A percentile compares a stretch with the other conserved stretches of the same genome.
Conservation (phyloP, 2,888 invertebrate genomes). For the Orgyia antiqua region DNA sequence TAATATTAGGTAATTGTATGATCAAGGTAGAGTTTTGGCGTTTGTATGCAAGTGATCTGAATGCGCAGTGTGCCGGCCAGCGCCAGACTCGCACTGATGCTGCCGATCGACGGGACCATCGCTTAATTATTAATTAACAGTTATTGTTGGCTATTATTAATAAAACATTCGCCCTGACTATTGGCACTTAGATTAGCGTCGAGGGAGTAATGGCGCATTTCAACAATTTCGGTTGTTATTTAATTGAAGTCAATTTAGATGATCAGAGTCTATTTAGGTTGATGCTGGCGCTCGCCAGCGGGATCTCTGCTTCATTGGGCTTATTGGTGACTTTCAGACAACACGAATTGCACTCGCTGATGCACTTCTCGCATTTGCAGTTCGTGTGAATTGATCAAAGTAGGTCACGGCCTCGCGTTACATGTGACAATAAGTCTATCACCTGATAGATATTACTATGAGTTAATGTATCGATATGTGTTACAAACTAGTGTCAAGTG, state of each 20-base stretch:
- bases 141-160: constrained; percentile 70
- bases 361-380: constrained; percentile 69
- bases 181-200: constrained; percentile 77
- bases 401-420: constrained; percentile 44
- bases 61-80: constrained; percentile 20
- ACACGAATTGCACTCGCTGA: constrained; percentile 76
- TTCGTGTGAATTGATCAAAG: constrained; percentile 34
- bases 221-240: constrained; percentile 79
- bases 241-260: constrained; percentile 79
- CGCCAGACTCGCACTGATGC: constrained; percentile 49
- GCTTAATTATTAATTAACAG: constrained; percentile 75
- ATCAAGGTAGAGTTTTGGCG: no score
- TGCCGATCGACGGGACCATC: constrained; percentile 46
- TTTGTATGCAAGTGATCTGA: no score
- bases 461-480: constrained; percentile 14
- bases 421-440: no score
- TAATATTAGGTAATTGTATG: no score
- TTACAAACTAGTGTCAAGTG: constrained; percentile 7
- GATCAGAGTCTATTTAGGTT: constrained; percentile 79
- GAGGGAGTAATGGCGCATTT: constrained; percentile 79
- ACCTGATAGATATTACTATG: constrained; percentile 6
- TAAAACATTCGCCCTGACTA: constrained; percentile 76
- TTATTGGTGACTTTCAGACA: constrained; percentile 79
- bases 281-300: constrained; percentile 76
- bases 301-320: constrained; percentile 78